Conservation (phyloP, 2,797 vertebrate genomes). For the Sparus aurata region DNA sequence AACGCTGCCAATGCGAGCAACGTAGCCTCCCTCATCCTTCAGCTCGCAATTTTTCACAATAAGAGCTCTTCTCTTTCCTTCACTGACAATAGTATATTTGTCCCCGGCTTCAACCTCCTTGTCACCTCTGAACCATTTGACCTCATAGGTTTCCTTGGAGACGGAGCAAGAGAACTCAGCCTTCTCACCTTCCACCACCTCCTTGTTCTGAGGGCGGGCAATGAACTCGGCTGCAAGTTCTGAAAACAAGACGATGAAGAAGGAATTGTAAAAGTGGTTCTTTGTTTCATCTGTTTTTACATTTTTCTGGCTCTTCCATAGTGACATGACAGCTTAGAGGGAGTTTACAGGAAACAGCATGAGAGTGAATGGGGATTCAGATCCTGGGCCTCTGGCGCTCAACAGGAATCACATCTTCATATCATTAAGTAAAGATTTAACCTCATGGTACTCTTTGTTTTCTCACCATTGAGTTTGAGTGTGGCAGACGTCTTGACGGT, state of each 20-base stretch:
- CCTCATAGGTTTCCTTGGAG: conserved; percentile 94
- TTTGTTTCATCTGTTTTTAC: no score
- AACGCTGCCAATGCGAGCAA: conserved; percentile 89
- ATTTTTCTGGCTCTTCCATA: no score
- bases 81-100: conserved; percentile 91
- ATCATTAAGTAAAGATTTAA: not conserved
- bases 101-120: conserved; percentile 89
- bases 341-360: no score
- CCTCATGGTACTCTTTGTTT: not conserved
- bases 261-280: no score
- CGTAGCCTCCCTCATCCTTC: conserved; percentile 92
- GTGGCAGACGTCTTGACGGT: conserved; percentile 88
- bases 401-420: not conserved
- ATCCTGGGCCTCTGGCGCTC: no score
- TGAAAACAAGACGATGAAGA: conserved; percentile 66
- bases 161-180: conserved; percentile 95
- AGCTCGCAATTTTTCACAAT: conserved; percentile 90
- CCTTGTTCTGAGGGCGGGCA: conserved; percentile 93
- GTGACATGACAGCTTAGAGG: no score
- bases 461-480: conserved; percentile 93
- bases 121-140: conserved; percentile 93
- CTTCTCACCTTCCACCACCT: conserved; percentile 95
- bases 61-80: conserved; percentile 93
- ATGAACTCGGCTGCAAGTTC: conserved; percentile 98
- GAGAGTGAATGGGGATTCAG: no score